Evolutionary conservation across 1,140 invertebrate species (phyloP).

Genomic region (Pseudomyrmex pallidus): DNA sequence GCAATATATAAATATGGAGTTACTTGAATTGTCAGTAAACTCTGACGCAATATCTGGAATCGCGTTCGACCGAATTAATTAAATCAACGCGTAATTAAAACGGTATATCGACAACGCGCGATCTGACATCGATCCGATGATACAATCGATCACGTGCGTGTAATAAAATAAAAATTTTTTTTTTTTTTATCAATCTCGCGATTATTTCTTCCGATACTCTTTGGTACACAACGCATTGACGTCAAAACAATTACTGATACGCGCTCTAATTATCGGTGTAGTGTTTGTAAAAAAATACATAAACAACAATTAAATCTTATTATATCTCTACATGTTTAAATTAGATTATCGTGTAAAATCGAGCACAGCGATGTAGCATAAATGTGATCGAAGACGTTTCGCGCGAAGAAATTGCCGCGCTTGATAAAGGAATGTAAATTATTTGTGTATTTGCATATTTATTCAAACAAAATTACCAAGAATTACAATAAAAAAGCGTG

Average conservation of each 20-base stretch:
- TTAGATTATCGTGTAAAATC: not conserved
- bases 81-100: slow-evolving; percentile 12
- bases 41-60: not conserved
- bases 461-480: not conserved
- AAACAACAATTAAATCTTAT: not conserved
- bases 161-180: slow-evolving; percentile 1
- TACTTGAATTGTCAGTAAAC: too few species aligned
- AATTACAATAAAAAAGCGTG: not conserved
- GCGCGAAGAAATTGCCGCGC: not conserved
- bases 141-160: not conserved
- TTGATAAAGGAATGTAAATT: not conserved
- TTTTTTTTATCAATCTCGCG: not conserved
- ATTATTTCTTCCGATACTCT: slow-evolving; percentile 25
- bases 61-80: slow-evolving; percentile 16
- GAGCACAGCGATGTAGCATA: not conserved
- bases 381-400: not conserved
- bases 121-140: too few species aligned
- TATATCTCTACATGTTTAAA: not conserved
- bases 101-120: not conserved
- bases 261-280: too few species aligned
- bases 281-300: not conserved
- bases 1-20: too few species aligned
- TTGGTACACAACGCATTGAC: too few species aligned
- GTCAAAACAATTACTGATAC: too few species aligned
- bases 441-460: not conserved